Base-by-base conservation (phyloP, 2,113 vertebrate genomes). In the Geococcyx californianus region DNA sequence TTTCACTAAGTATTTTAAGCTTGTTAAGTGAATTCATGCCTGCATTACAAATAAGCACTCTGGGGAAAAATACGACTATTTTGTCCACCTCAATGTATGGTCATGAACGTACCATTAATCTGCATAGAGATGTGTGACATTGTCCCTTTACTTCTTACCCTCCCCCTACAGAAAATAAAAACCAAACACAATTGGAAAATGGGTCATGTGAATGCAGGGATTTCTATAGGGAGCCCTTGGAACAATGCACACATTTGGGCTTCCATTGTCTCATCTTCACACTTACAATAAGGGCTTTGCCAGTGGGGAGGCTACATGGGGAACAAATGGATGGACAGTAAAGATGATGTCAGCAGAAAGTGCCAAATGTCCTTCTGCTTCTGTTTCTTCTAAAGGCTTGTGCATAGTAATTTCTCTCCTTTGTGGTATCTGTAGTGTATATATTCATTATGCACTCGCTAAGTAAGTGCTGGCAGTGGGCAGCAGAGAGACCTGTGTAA, bases 1-100 rank as follows among this genome's bases (percentile, higher is more conserved):
- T 5, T 62, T 89, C 89, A 64, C 75, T 89, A 94, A 93, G 87
- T 92, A 96, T 85, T 97, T 95, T 81, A 94, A 90, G 72, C 47
- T 58, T 60, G 21, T 80, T 89, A 85, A 90, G 85, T 44, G 67
- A 84, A 34, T 54, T 94, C 70, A 74, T 44, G 59, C 45, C 47
- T 69, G 69, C 69, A 38, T 93, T 81, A 70, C 74, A 91, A 93
- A 79, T 85, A 68, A 51, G 44, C 38, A 83, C 67, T 95, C 73
- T 58, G 77, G 55, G 72, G 51, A 47, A 92, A 97, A 89, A 75
- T 70, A 77, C 7, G 38, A 55, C 55, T 70, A 64, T 93, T 93
- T 93, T 91, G 93, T 42, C 42, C 51, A 85, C 67, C 49, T 87
- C 60, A 33, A 1, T 55, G 13, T 72, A 76, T 18, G n/a, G 52